A percentile compares a stretch with the other conserved stretches of the same genome.
Evolutionary conservation across 2,888 invertebrate genomes (phyloP).

Genomic region (Metacarcinus magister): DNA sequence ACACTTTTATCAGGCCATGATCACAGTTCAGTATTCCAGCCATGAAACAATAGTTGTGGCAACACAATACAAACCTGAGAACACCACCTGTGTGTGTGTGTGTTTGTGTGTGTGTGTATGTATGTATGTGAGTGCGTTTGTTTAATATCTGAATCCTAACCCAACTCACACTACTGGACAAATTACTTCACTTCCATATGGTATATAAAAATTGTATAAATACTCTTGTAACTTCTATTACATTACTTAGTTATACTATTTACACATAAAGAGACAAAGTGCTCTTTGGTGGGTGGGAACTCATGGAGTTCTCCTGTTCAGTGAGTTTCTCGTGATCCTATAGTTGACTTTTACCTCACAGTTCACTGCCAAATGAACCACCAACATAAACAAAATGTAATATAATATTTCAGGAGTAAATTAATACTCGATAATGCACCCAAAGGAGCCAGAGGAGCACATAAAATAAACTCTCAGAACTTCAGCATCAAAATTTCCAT

Average conservation of each 20-base stretch:
- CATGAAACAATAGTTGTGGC: background rate
- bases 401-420: background rate
- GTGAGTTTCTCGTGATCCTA: constrained; percentile 16
- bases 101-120: constrained; percentile 2
- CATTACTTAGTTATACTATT: constrained; percentile 64
- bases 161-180: background rate
- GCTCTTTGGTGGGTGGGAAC: constrained; percentile 48
- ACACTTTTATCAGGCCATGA: constrained; percentile 20
- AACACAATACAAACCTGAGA: constrained; percentile 20
- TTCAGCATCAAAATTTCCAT: background rate
- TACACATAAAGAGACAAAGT: constrained; percentile 51
- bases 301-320: background rate
- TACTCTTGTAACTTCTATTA: constrained; percentile 55
- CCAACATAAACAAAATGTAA: background rate
- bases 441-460: background rate
- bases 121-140: background rate
- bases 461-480: background rate
- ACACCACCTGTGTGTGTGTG: constrained; percentile 23
- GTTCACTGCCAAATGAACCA: background rate
- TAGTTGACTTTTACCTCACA: background rate
- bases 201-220: constrained; percentile 71
- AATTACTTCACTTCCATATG: constrained; percentile 37
- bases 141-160: background rate
- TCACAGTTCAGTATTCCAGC: background rate
- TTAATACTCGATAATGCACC: background rate